A percentile compares a stretch with the other conserved stretches of the same genome.
Evolutionary conservation across 2,888 invertebrate species (phyloP).

Genomic region (Busseola fusca): DNA sequence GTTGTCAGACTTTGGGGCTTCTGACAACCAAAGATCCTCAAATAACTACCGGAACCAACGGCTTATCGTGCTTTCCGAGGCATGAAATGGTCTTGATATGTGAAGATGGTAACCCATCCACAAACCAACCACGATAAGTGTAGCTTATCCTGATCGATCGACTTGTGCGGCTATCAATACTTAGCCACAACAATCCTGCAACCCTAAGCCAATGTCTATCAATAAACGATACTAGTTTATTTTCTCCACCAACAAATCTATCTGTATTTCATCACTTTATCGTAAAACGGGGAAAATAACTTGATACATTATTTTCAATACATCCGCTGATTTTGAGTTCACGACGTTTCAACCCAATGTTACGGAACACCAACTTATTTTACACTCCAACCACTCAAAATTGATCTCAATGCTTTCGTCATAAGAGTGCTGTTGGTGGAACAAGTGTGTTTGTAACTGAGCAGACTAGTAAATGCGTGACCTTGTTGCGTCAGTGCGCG

Average conservation of each 20-base stretch:
- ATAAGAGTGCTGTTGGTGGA: neutral
- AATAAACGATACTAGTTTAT: constrained; percentile 30
- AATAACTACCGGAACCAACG: too few relatives aligned
- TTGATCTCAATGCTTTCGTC: neutral
- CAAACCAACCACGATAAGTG: neutral
- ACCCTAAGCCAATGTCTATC: neutral
- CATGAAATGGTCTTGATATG: too few relatives aligned
- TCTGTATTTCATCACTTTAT: constrained; percentile 46
- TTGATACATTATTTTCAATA: constrained; percentile 56
- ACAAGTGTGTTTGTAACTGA: constrained; percentile 1
- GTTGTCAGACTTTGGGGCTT: too few relatives aligned
- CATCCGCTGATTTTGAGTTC: constrained; percentile 46
- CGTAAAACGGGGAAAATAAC: constrained; percentile 39
- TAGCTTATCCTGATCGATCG: neutral
- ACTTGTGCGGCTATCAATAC: neutral
- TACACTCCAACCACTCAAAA: neutral
- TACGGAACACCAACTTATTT: constrained; percentile 36
- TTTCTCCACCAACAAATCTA: constrained; percentile 35
- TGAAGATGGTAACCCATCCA: too few relatives aligned
- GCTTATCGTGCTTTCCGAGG: too few relatives aligned
- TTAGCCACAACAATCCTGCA: neutral
- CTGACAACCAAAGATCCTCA: too few relatives aligned
- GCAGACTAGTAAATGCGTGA: constrained; percentile 46
- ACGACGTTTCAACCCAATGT: constrained; percentile 57
- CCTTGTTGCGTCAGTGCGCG: constrained; percentile 56